Conservation (phyloP, 2,797 vertebrate genomes). For the Kryptolebias ocellatus region DNA sequence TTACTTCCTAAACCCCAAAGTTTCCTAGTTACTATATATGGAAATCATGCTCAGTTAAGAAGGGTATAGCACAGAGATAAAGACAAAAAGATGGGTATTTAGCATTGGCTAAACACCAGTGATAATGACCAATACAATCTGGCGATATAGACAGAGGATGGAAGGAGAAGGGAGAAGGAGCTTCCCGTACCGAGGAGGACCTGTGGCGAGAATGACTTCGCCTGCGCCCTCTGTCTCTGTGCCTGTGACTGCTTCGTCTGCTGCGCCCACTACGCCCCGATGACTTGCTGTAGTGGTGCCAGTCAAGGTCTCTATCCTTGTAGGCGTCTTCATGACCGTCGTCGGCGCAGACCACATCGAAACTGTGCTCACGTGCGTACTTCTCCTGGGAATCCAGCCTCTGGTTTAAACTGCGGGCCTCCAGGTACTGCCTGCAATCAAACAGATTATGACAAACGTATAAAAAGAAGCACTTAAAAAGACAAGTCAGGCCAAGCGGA, state of each 20-base stretch:
- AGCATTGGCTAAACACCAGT: constrained; percentile 65
- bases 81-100: constrained; percentile 57
- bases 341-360: constrained; percentile 83
- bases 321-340: constrained; percentile 53
- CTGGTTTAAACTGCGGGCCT: constrained; percentile 87
- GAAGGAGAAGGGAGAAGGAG: constrained; percentile 15
- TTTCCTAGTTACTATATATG: constrained; percentile 34
- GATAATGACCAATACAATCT: constrained; percentile 60
- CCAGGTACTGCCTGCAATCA: constrained; percentile 87
- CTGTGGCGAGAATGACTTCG: constrained; percentile 81
- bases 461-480: constrained; percentile 16
- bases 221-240: constrained; percentile 74
- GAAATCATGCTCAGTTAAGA: constrained; percentile 56
- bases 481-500: neutral
- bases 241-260: constrained; percentile 75
- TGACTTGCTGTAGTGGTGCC: constrained; percentile 95
- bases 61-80: constrained; percentile 48
- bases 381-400: constrained; percentile 82
- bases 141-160: constrained; percentile 49
- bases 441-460: constrained; percentile 22
- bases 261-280: constrained; percentile 87
- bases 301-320: constrained; percentile 82
- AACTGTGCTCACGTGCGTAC: constrained; percentile 75
- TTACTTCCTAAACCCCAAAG: constrained; percentile 36
- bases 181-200: constrained; percentile 89